A percentile compares a stretch with the other conserved stretches of the same genome.
phyloP scores from a whole-genome alignment of 2,113 vertebrate genomes.

The Cyprinus carpio region DNA sequence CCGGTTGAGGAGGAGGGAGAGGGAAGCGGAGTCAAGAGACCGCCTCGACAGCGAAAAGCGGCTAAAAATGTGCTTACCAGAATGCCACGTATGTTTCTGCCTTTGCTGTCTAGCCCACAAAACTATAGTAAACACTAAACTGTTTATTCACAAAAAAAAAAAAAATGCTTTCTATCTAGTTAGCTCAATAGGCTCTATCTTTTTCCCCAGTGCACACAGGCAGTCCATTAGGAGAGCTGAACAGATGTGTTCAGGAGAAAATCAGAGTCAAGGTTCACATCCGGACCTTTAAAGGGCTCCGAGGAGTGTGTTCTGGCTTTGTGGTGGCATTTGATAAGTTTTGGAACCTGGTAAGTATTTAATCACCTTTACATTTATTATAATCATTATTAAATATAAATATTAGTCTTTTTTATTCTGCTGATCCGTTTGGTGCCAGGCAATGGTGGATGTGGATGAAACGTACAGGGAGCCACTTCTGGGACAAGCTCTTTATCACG shows the following conservation, averaged over 20 bases:
- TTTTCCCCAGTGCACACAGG: slow-evolving; percentile 84
- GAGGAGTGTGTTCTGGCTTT: slow-evolving; percentile 94
- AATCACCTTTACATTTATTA: neutral
- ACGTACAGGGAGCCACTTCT: slow-evolving; percentile 92
- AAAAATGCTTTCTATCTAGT: neutral
- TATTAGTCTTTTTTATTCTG: neutral
- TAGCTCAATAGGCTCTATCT: neutral
- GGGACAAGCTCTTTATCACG: slow-evolving; percentile 89
- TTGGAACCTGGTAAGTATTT: slow-evolving; percentile 92
- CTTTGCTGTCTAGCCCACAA: neutral
- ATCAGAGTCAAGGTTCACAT: slow-evolving; percentile 92
- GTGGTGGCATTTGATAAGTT: slow-evolving; percentile 97
- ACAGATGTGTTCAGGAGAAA: slow-evolving; percentile 88
- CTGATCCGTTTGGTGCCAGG: slow-evolving; percentile 70
- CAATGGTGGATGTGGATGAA: slow-evolving; percentile 97
- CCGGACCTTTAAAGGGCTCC: slow-evolving; percentile 94
- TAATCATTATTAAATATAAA: neutral
- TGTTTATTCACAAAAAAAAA: neutral
- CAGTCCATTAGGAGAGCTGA: slow-evolving; percentile 89
- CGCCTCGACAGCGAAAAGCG: slow-evolving; percentile 65
- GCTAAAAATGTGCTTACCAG: slow-evolving; percentile 89
- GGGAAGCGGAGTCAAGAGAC: slow-evolving; percentile 51
- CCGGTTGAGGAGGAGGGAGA: slow-evolving; percentile 66
- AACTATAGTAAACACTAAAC: neutral
- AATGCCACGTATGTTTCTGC: slow-evolving; percentile 83